A percentile compares a stretch with the other conserved stretches of the same genome.
Conservation (phyloP, 2,797 vertebrate species). For the Thalassophryne amazonica region DNA sequence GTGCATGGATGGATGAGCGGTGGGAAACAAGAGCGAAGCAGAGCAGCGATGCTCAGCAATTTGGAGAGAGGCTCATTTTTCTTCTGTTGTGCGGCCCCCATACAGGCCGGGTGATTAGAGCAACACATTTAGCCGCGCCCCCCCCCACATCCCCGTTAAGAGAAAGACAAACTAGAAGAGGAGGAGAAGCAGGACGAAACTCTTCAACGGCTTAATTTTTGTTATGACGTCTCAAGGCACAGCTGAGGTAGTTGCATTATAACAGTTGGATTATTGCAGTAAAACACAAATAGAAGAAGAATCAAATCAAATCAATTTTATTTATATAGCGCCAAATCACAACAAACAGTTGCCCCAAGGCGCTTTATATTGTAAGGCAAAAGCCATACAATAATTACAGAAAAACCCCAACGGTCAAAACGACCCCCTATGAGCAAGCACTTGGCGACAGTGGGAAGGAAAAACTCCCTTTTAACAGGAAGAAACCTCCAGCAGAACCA, state of each 20-base stretch:
- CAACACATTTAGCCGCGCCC: slow-evolving; percentile 29
- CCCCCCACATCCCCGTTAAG: slow-evolving; percentile 19
- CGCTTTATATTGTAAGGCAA: too few relatives aligned
- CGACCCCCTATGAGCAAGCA: too few relatives aligned
- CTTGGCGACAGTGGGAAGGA: too few relatives aligned
- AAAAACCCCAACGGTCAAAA: too few relatives aligned
- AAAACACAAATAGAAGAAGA: too few relatives aligned
- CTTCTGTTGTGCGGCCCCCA: slow-evolving; percentile 43
- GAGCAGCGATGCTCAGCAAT: slow-evolving; percentile 59
- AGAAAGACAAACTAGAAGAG: slow-evolving; percentile 7
- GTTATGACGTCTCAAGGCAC: slow-evolving; percentile 44
- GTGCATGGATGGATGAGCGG: slow-evolving; percentile 45
- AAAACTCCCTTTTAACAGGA: too few relatives aligned
- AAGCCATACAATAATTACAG: too few relatives aligned
- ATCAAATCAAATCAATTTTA: too few relatives aligned
- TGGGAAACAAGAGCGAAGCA: slow-evolving; percentile 34
- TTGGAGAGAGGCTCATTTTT: slow-evolving; percentile 67
- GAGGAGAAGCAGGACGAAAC: background rate
- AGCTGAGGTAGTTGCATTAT: slow-evolving; percentile 5
- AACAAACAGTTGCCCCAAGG: too few relatives aligned
- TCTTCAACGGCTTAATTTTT: slow-evolving; percentile 34
- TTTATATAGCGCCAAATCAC: too few relatives aligned
- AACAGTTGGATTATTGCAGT: too few relatives aligned
- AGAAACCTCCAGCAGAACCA: too few relatives aligned
- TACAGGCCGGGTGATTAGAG: slow-evolving; percentile 59